These are phyloP conservation scores for Drosophila mayaguana DNA, from an alignment of 2,888 invertebrate species.

Conservation along the genomic window DNA sequence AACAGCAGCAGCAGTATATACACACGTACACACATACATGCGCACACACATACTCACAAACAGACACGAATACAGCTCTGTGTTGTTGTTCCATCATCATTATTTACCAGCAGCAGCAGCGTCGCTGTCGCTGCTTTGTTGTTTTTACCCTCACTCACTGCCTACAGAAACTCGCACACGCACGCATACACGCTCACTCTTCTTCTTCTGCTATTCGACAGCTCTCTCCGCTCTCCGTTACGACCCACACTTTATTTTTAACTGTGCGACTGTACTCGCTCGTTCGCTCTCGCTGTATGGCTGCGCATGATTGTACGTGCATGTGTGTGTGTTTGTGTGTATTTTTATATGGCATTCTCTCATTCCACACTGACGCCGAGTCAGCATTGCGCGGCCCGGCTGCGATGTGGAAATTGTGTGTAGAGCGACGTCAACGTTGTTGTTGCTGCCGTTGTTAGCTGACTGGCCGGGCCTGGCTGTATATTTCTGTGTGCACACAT, in stretches of 20 bases:
- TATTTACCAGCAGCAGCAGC: slow-evolving; percentile 73
- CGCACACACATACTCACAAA: slow-evolving; percentile 8
- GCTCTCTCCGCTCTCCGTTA: slow-evolving; percentile 44
- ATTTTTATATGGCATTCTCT: slow-evolving; percentile 78
- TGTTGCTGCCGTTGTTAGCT: slow-evolving; percentile 62
- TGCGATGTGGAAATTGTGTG: slow-evolving; percentile 71
- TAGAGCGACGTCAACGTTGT: slow-evolving; percentile 65
- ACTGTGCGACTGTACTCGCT: slow-evolving; percentile 83
- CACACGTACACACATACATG: slow-evolving; percentile 35
- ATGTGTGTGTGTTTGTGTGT: slow-evolving; percentile 48
- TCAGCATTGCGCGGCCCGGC: slow-evolving; percentile 72
- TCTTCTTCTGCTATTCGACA: slow-evolving; percentile 49
- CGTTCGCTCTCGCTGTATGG: slow-evolving; percentile 69
- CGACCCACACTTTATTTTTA: slow-evolving; percentile 81
- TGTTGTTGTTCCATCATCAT: slow-evolving; percentile 79
- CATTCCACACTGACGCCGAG: slow-evolving; percentile 74
- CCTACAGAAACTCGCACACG: slow-evolving; percentile 25
- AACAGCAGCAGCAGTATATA: slow-evolving; percentile 57
- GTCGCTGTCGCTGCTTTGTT: slow-evolving; percentile 65
- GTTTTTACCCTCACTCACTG: slow-evolving; percentile 72
- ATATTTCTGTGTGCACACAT: slow-evolving; percentile 54
- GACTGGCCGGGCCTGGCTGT: slow-evolving; percentile 61
- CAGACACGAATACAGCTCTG: slow-evolving; percentile 30
- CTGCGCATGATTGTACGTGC: slow-evolving; percentile 24
- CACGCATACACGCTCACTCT: slow-evolving; percentile 29